Evolutionary conservation across 2,113 vertebrate species (phyloP).

Genomic region (Antennarius striatus): DNA sequence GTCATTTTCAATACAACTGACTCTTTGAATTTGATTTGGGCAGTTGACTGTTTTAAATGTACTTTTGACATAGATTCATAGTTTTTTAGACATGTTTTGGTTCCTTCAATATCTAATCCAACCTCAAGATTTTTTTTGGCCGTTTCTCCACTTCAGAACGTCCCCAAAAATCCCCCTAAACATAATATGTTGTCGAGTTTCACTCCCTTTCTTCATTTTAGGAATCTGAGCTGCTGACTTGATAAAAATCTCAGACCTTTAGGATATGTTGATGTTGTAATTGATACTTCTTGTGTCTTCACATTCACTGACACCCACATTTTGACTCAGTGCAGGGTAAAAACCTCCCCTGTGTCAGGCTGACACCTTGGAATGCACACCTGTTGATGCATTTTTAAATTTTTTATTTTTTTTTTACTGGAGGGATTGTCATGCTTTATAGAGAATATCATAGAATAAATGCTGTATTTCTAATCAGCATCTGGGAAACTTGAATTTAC

Average conservation of each 20-base stretch:
- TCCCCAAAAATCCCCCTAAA: neutral
- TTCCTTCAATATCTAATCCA: too few relatives aligned
- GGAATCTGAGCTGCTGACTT: constrained; percentile 31
- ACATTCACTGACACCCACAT: constrained; percentile 20
- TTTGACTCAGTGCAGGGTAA: constrained; percentile 37
- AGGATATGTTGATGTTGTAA: constrained; percentile 51
- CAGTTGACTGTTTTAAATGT: constrained; percentile 9
- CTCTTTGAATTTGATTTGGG: constrained; percentile 37
- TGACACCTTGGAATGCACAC: constrained; percentile 59
- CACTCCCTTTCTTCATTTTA: constrained; percentile 14
- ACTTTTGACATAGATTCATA: neutral
- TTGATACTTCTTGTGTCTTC: constrained; percentile 50
- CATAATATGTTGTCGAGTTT: neutral
- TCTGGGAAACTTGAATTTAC: too few relatives aligned
- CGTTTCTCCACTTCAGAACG: too few relatives aligned
- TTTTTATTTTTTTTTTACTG: too few relatives aligned
- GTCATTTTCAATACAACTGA: constrained; percentile 24
- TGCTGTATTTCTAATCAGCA: too few relatives aligned
- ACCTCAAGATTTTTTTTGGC: too few relatives aligned
- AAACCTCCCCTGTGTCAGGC: constrained; percentile 34
- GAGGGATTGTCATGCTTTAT: too few relatives aligned
- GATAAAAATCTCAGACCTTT: constrained; percentile 31
- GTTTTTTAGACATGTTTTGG: too few relatives aligned
- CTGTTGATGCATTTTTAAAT: too few relatives aligned
- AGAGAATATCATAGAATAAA: too few relatives aligned